Evolutionary conservation across 2,113 vertebrate genomes (phyloP).

Genomic region (Panthera tigris): DNA sequence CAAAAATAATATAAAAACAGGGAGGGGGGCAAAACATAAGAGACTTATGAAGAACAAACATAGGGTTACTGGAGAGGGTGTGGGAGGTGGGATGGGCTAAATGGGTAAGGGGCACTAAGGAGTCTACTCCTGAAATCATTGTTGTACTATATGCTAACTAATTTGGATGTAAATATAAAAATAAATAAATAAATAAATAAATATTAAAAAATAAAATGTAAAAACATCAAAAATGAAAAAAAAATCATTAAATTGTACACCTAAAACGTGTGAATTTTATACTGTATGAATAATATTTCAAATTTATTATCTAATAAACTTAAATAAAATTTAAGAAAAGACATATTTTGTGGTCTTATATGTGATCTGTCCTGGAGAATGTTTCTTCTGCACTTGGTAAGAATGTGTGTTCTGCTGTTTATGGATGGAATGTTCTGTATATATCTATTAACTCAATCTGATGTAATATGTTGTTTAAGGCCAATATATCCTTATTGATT

Average conservation of each 20-base stretch:
- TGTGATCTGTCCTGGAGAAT: background rate
- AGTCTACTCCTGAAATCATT: too few relatives aligned
- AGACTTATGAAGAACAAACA: too few relatives aligned
- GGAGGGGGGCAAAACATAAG: too few relatives aligned
- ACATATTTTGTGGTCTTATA: background rate
- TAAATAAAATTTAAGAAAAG: background rate
- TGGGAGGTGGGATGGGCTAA: too few relatives aligned
- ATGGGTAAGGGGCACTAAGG: too few relatives aligned
- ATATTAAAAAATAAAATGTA: too few relatives aligned
- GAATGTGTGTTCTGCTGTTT: background rate
- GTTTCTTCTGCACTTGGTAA: background rate
- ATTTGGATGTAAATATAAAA: too few relatives aligned
- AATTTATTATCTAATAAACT: background rate
- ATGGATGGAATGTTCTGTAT: background rate
- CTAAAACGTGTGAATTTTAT: background rate
- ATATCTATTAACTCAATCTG: background rate
- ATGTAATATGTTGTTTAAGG: background rate
- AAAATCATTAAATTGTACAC: background rate
- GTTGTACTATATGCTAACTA: too few relatives aligned
- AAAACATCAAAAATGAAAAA: too few relatives aligned
- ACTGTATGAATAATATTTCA: background rate
- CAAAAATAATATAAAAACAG: too few relatives aligned
- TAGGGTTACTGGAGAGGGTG: too few relatives aligned
- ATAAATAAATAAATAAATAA: too few relatives aligned
- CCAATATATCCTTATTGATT: background rate